Conservation (phyloP, 92 coral and sea anemone genomes). For the Blastomussa wellsi region DNA sequence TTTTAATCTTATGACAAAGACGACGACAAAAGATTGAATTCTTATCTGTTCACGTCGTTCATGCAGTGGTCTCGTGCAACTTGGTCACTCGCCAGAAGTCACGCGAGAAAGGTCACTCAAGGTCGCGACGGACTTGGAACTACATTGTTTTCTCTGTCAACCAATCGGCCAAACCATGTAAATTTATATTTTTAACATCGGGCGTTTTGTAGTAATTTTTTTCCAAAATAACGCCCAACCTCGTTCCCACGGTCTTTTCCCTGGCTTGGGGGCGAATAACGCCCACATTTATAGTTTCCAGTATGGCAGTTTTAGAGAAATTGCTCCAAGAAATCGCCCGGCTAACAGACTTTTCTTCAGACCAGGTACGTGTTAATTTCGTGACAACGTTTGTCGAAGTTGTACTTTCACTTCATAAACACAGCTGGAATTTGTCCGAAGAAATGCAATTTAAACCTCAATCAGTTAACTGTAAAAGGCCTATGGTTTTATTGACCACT, state of each 20-base stretch:
- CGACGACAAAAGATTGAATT: neutral
- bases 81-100: neutral
- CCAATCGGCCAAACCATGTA: neutral
- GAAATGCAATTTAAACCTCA: neutral
- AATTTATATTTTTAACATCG: neutral
- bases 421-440: neutral
- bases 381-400: neutral
- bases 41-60: too few relatives aligned
- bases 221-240: too few relatives aligned
- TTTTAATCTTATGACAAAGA: neutral
- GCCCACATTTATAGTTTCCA: neutral
- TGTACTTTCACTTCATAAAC: neutral
- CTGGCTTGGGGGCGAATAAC: too few relatives aligned
- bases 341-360: constrained; percentile 20
- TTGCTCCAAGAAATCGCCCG: constrained; percentile 1
- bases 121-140: constrained; percentile 43
- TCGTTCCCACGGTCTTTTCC: too few relatives aligned
- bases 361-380: constrained; percentile 11
- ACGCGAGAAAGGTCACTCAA: constrained; percentile 37
- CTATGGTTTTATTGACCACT: neutral
- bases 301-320: constrained; percentile 1
- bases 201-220: neutral
- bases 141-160: neutral
- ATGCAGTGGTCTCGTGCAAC: neutral
- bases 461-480: neutral